phyloP scores from a whole-genome alignment of 2,113 vertebrate genomes.

The Myrmophylax atrothorax region DNA sequence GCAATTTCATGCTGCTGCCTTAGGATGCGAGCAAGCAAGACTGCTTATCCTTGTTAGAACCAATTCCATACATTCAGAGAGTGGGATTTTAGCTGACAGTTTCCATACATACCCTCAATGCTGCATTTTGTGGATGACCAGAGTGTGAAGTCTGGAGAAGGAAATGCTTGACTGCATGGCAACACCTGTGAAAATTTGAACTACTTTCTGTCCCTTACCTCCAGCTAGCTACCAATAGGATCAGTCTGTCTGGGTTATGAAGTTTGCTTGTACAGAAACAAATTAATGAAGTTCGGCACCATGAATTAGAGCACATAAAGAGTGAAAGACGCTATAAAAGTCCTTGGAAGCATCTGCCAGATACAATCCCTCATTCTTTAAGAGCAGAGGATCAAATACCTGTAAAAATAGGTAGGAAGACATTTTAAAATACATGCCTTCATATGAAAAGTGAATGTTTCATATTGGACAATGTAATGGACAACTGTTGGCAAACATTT shows the following conservation, averaged over 20 bases:
- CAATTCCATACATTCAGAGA: neutral
- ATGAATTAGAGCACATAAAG: neutral
- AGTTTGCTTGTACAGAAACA: neutral
- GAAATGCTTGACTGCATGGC: neutral
- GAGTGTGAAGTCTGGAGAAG: neutral
- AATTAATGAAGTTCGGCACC: neutral
- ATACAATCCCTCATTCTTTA: neutral
- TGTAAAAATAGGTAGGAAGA: neutral
- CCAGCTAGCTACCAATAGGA: neutral
- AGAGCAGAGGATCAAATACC: neutral
- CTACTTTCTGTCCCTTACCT: neutral
- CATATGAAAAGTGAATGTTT: neutral
- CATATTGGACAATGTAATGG: neutral
- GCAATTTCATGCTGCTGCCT: conserved; percentile 18
- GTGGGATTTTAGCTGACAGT: neutral
- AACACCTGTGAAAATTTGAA: conserved; percentile 22
- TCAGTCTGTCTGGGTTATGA: neutral
- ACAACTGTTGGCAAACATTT: neutral
- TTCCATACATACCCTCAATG: neutral
- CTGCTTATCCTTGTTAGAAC: neutral
- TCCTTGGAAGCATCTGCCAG: neutral
- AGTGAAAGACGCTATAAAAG: neutral
- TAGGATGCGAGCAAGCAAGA: neutral
- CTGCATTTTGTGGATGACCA: neutral
- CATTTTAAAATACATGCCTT: neutral